Percentiles rank a stretch among this genome's conserved stretches.
Evolutionary conservation across 2,888 invertebrate species (phyloP).

Genomic region (Perdita meconis): DNA sequence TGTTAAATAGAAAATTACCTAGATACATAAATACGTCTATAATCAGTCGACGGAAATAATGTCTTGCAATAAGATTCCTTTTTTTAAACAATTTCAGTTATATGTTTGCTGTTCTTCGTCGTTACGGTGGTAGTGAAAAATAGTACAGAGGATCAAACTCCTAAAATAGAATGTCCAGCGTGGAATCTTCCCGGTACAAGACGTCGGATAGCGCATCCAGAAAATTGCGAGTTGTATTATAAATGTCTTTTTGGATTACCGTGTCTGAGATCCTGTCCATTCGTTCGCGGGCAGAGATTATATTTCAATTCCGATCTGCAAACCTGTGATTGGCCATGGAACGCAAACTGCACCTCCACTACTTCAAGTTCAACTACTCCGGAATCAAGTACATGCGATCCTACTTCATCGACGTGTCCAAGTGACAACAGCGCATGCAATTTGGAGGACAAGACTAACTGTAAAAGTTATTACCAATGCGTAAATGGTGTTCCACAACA

Average conservation of each 20-base stretch:
- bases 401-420: no score
- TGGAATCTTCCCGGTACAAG: background rate
- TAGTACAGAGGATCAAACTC: background rate
- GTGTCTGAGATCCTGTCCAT: background rate
- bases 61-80: background rate
- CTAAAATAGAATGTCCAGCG: background rate
- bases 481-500: no score
- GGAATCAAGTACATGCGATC: no score
- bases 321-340: rapidly evolving
- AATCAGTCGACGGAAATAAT: background rate
- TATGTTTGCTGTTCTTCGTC: background rate
- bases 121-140: background rate
- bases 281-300: background rate
- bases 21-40: no score
- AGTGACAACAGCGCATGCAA: no score
- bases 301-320: background rate
- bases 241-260: background rate
- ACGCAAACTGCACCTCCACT: background rate
- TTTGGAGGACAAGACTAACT: no score
- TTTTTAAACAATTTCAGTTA: background rate
- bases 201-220: background rate
- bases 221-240: background rate
- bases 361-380: background rate
- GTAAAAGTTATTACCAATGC: no score
- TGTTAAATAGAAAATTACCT: no score